Evolutionary conservation across 2,113 vertebrate genomes (phyloP), one percentile per base, ranked within the genome.

Genomic region (Pholis gunnellus): DNA sequence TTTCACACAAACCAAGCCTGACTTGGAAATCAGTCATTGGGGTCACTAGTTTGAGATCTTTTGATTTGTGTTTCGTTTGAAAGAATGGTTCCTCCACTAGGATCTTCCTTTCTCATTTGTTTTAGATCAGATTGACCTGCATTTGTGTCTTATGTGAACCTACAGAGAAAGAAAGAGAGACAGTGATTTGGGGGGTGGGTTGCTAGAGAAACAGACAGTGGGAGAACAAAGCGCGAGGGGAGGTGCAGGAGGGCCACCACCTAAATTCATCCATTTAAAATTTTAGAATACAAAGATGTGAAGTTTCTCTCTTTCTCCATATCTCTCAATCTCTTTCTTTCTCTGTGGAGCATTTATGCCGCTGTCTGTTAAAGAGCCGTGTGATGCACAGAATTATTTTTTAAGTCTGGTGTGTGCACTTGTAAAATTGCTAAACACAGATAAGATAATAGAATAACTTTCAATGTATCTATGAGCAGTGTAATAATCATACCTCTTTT

Each of bases 121-220:
- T 94, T 86, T 92, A 86, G 88, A 94, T 92, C 85, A 93, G 91
- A 93, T 76, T 90, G 83, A 94, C 84, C 89, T 94, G 91, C 67
- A 90, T 91, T 93, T 94, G 87, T 94, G 94, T 95, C 88, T 94
- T 75, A 88, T 95, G 92, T 95, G 94, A 94, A 94, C 88, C 93
- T 94, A 94, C 95, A 95, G 95, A 95, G 95, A 95, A 95, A 95
- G 95, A 95, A 93, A 95, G 94, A 95, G 92, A 94, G 91, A 91
- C 90, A 93, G 92, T 85, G 91, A 93, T 93, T 92, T 89, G 82
- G 91, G 85, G 86, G 88, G 83, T 84, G 67, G 83, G 63, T 75
- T 27, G 72, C 78, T 66, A 57, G 50, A 87, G 83, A 88, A 81
- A 90, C 84, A 91, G 90, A 89, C 85, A 89, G 86, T 86, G 90